Evolutionary conservation across 2,113 vertebrate genomes (phyloP), one percentile per base, ranked within the genome.

Genomic region (Gallinago jamesoni): DNA sequence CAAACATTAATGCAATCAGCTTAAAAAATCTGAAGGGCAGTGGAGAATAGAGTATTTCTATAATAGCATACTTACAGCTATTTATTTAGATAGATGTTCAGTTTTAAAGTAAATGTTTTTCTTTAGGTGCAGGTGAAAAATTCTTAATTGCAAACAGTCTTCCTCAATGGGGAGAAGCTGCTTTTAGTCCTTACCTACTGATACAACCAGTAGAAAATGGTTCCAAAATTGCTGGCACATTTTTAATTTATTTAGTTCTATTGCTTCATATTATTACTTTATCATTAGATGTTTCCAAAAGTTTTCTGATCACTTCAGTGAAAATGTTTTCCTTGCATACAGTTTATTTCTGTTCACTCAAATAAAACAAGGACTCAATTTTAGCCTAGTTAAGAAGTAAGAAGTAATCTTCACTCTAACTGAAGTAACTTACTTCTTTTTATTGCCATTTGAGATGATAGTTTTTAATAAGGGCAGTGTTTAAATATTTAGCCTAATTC

Each of bases 1-100:
- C 92, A 85, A 53, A 53, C 89, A 89, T 90, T 95, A 98, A 97
- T 97, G 82, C 94, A 98, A 95, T 97, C 97, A 96, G 94, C 94
- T 96, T 97, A 83, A 91, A 92, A 95, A 76, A 78, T 77, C 76
- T 91, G 10, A 74, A 62, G 15, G 77, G 55, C 87, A 89, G 59
- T 39, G 30, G 86, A 89, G 37, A 78, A 22, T 41, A 88, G 78
- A 63, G 19, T 90, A 45, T 89, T 94, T 90, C 47, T 73, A 5
- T 91, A 83, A 83, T n/a, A 80, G 45, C 72, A 55, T 27, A 37
- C 39, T 73, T 83, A 45, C 2, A 72, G 43, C 91, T 90, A 45
- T 85, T 75, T 45, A 30, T 75, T 60, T 60, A 80, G 72, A 83
- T 45, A 96, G 33, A 50, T 77, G 43, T 69, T 86, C 8, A 23